These are phyloP conservation scores for Lontra canadensis DNA, from an alignment of 2,113 vertebrate species.

Conservation along the genomic window DNA sequence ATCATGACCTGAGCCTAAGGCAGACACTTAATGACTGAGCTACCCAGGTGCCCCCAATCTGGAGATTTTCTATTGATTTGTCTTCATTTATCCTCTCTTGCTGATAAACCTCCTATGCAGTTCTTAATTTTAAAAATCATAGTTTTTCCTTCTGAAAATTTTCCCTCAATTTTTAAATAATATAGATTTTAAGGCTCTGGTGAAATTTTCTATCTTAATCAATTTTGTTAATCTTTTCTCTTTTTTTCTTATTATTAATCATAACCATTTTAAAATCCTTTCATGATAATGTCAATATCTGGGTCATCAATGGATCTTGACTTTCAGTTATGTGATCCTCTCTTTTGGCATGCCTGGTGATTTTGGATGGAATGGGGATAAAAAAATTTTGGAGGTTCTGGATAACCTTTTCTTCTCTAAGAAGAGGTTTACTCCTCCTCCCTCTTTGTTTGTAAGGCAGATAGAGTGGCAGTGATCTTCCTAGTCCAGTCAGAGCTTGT, in stretches of 20 bases:
- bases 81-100: neutral
- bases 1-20: too few relatives aligned
- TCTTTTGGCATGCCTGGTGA: neutral
- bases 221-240: neutral
- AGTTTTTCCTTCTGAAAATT: slow-evolving; percentile 21
- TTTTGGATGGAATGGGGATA: neutral
- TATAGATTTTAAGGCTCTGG: neutral
- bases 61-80: neutral
- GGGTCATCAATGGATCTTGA: neutral
- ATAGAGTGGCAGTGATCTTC: neutral
- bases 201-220: neutral
- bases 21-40: too few relatives aligned
- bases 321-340: neutral
- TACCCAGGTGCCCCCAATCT: neutral
- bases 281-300: neutral
- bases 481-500: neutral
- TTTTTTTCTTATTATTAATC: neutral
- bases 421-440: neutral
- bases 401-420: neutral
- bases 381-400: neutral
- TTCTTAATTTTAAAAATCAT: neutral
- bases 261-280: neutral
- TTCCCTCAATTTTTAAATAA: neutral
- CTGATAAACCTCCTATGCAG: neutral
- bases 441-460: neutral